phyloP scores from a whole-genome alignment of 2,113 vertebrate species.

The Mormyrus lacerda region DNA sequence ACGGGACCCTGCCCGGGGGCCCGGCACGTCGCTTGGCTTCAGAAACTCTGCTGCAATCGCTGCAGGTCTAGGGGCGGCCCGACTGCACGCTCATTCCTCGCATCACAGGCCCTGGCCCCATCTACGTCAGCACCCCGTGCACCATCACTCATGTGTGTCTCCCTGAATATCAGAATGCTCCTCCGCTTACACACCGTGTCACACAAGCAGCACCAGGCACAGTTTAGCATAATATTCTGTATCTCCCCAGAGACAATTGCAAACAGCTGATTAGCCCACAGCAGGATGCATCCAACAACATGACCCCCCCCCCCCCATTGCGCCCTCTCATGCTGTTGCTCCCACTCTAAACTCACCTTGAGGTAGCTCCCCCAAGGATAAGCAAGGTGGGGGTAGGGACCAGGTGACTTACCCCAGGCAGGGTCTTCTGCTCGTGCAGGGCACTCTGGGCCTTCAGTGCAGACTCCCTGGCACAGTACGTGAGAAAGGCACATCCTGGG shows the following conservation, averaged over 20 bases:
- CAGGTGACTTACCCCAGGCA: slow-evolving; percentile 86
- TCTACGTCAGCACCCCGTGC: not conserved
- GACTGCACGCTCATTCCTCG: not conserved
- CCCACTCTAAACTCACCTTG: not conserved
- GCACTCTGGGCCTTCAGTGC: slow-evolving; percentile 97
- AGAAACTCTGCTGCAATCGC: not conserved
- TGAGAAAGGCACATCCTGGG: slow-evolving; percentile 94
- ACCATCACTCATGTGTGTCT: not conserved
- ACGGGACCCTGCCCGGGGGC: not conserved
- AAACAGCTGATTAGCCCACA: slow-evolving; percentile 48
- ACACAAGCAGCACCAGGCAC: not conserved
- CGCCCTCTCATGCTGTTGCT: not conserved
- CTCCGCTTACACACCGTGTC: not conserved
- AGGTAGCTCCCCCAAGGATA: not conserved
- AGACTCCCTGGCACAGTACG: slow-evolving; percentile 95
- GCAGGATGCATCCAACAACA: slow-evolving; percentile 25
- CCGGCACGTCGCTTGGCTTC: not conserved
- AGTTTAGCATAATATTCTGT: not conserved
- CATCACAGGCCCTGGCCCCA: not conserved
- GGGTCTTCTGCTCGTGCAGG: slow-evolving; percentile 94
- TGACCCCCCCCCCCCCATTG: not conserved
- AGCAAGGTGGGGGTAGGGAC: not conserved
- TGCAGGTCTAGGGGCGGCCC: not conserved
- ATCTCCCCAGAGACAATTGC: slow-evolving; percentile 14
- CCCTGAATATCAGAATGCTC: not conserved